Conservation (phyloP, 2,888 invertebrate species). For the Sinotaia quadrata region DNA sequence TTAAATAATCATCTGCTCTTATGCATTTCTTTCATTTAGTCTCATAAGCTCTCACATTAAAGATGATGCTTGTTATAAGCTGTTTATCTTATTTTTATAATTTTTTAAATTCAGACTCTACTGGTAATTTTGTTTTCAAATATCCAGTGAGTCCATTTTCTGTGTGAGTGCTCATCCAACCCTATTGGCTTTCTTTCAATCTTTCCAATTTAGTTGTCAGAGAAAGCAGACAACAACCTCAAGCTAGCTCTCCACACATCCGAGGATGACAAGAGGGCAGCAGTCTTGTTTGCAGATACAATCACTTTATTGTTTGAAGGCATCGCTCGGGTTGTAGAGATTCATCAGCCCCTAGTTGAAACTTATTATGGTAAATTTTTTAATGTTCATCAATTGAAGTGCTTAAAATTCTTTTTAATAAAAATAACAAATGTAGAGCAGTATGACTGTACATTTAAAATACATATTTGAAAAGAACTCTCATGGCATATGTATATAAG, state of each 20-base stretch:
- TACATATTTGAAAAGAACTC: not conserved
- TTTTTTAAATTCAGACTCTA: too few species aligned
- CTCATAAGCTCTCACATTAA: too few species aligned
- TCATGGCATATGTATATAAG: too few species aligned
- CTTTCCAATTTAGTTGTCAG: slow-evolving; percentile 70
- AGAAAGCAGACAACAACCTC: slow-evolving; percentile 82
- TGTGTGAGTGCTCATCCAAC: too few species aligned
- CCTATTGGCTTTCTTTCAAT: too few species aligned
- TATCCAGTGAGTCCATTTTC: too few species aligned
- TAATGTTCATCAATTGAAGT: not conserved
- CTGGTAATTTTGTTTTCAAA: too few species aligned
- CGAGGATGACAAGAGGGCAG: slow-evolving; percentile 79
- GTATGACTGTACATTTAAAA: not conserved
- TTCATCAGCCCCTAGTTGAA: slow-evolving; percentile 90
- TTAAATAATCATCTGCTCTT: too few species aligned
- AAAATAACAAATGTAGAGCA: too few species aligned
- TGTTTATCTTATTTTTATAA: too few species aligned
- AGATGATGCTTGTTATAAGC: too few species aligned
- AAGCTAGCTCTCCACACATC: slow-evolving; percentile 76
- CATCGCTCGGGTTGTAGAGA: slow-evolving; percentile 86
- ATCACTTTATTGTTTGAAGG: slow-evolving; percentile 88
- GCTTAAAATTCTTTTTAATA: not conserved
- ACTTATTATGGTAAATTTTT: slow-evolving; percentile 83
- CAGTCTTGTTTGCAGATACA: slow-evolving; percentile 88
- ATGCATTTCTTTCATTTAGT: too few species aligned